Evolutionary conservation across 2,888 invertebrate genomes (phyloP), one percentile per base, ranked within the genome.

Genomic region (Brachycybe producta): DNA sequence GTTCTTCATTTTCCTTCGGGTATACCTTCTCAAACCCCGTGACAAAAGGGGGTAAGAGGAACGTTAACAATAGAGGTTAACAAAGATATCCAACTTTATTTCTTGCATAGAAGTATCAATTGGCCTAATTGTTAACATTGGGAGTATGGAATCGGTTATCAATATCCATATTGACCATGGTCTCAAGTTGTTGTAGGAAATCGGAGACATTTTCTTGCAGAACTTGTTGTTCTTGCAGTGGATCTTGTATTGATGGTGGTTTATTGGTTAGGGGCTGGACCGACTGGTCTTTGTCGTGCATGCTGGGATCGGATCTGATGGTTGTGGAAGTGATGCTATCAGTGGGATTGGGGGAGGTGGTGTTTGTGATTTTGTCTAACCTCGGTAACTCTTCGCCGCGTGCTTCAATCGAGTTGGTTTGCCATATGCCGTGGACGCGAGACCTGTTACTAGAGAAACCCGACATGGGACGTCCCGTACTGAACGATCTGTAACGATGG

Each of bases 281-380:
- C 40, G 40, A 26, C 26, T 24, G 26, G n/a, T 26, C 40, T 26
- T 40, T 40, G 5, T 15, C 24, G 7, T 24, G 26, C 40, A 40
- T 13, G 15, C 40, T 40, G 40, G 40, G 40, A 26, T 24, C 40
- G 26, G 26, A 40, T 21, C 24, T 15, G 13, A 26, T 26, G 23
- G 26, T 40, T 15, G 24, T 26, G 17, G 21, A 26, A 15, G 40
- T 26, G 40, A 40, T 26, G 26, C 26, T 40, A 15, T 26, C 26
- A 23, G 40, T 26, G 21, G 40, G 40, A 23, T 24, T 40, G 40
- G 40, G 24, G 24, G 24, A 40, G 40, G 40, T 24, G n/a, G 40
- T 26, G n/a, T n/a, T n/a, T n/a, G n/a, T n/a, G n/a, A n/a, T n/a
- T 26, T 24, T 40, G 28, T 43, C 43, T 43, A 43, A 43, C 43